Evolutionary conservation across 1,140 invertebrate species (phyloP), one percentile per base, ranked within the genome.

Genomic region (Tetramorium alpestre): DNA sequence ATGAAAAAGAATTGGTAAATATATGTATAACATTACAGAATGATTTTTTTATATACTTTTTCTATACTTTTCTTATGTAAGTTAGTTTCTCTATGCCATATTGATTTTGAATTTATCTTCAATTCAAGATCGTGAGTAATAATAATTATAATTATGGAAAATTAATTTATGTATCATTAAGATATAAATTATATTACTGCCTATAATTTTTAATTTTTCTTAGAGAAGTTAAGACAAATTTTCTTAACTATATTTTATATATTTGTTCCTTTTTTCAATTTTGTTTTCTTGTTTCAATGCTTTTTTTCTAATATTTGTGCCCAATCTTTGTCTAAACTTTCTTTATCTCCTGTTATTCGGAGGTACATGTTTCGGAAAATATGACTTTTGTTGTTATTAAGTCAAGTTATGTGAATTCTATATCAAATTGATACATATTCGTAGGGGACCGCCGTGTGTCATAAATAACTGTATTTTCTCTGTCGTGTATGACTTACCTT

Each of bases 401-500:
- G 11, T 38, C 13, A 44, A 38, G 4, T 56, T 11, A 16, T n/a
- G 18, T 11, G 7, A 28, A 67, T 51, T 49, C 4, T 80, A 10
- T 54, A 16, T 69, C 18, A 41, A 69, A 41, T 81, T 56, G 41
- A 72, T 16, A 47, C 38, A 22, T 44, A 58, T 72, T 72, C 25
- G 58, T 72, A 44, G 18, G 11, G 25, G 11, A 72, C 13, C 33
- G 25, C 44, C 11, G 33, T 82, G 18, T 58, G 6, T 49, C 41
- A 72, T 47, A 82, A 82, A 82, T 60, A 82, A 82, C 25, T 44
- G 8, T 58, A 58, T 33, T 80, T 72, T 47, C 22, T 69, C 25
- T 80, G 62, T 69, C 80, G 67, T 41, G 51, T 72, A 22, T 56
- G 65, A 81, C 41, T 72, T 82, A 82, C 67, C 67, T 82, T 82